Evolutionary conservation across 2,888 invertebrate genomes (phyloP).

Genomic region (Drosophila pseudotalamancana): DNA sequence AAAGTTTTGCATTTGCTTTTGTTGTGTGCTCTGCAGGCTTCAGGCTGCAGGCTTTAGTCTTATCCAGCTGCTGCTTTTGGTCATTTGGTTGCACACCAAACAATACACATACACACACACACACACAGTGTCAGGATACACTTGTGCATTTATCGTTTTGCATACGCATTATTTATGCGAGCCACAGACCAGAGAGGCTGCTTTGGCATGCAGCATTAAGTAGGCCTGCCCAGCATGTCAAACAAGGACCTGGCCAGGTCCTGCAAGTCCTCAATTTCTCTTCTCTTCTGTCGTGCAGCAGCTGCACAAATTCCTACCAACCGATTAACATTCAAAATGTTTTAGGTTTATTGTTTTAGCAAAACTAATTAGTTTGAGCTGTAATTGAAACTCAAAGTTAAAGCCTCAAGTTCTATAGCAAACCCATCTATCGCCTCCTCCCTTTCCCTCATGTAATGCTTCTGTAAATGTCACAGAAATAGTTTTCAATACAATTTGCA

Average conservation of each 20-base stretch:
- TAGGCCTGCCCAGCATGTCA: conserved; percentile 40
- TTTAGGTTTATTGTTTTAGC: conserved; percentile 66
- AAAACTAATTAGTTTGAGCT: conserved; percentile 72
- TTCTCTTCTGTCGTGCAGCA: conserved; percentile 22
- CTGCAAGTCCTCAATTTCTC: no score
- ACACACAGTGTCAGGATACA: conserved; percentile 7
- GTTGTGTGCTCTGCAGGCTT: conserved; percentile 13
- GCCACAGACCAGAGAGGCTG: conserved; percentile 22
- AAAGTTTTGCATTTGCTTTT: conserved; percentile 46
- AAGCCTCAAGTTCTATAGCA: no score
- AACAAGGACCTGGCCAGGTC: neutral
- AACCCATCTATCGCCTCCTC: neutral
- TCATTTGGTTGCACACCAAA: conserved; percentile 43
- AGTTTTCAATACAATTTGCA: conserved; percentile 13
- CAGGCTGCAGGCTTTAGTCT: conserved; percentile 33
- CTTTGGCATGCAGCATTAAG: conserved; percentile 52
- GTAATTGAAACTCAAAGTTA: conserved; percentile 67
- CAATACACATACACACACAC: conserved; percentile 3
- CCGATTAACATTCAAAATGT: conserved; percentile 68
- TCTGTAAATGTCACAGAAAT: conserved; percentile 4
- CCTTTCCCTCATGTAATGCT: neutral
- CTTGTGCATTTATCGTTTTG: conserved; percentile 73
- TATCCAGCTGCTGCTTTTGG: conserved; percentile 37
- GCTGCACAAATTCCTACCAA: conserved; percentile 54
- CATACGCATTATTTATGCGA: conserved; percentile 74